Conservation (phyloP, 2,797 vertebrate genomes). For the Myotis findleyi region DNA sequence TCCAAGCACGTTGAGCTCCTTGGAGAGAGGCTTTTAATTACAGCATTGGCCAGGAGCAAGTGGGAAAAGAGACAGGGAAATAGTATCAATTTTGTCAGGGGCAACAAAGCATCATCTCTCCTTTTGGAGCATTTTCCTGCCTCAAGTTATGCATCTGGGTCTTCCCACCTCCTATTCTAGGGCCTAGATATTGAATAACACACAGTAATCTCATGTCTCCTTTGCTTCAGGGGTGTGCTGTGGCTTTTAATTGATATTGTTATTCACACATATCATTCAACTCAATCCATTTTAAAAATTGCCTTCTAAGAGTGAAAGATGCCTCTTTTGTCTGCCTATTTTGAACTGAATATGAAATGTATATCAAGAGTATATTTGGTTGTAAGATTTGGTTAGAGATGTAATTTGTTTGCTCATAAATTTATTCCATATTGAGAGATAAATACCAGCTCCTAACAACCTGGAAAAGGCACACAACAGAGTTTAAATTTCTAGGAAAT, state of each 20-base stretch:
- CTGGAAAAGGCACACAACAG: neutral
- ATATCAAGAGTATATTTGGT: neutral
- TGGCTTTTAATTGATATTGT: neutral
- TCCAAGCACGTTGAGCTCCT: conserved; percentile 18
- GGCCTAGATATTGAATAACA: neutral
- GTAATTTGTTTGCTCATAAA: neutral
- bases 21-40: conserved; percentile 69
- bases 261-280: conserved; percentile 21
- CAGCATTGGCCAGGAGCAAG: conserved; percentile 18
- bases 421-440: neutral
- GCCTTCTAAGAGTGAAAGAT: neutral
- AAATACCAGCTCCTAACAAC: neutral
- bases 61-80: conserved; percentile 26
- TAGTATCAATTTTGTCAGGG: conserved; percentile 28
- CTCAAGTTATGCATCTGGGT: conserved; percentile 17
- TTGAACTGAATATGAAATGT: neutral
- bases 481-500: conserved; percentile 16
- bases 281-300: conserved; percentile 43
- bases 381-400: conserved; percentile 11
- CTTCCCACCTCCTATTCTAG: conserved; percentile 28
- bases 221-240: neutral
- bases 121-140: conserved; percentile 30
- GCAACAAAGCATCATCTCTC: neutral
- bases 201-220: neutral
- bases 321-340: conserved; percentile 9